A percentile compares a stretch with the other conserved stretches of the same genome.
These are phyloP conservation scores for Dunckerocampus dactyliophorus DNA, from an alignment of 2,113 vertebrate species.

Conservation along the genomic window DNA sequence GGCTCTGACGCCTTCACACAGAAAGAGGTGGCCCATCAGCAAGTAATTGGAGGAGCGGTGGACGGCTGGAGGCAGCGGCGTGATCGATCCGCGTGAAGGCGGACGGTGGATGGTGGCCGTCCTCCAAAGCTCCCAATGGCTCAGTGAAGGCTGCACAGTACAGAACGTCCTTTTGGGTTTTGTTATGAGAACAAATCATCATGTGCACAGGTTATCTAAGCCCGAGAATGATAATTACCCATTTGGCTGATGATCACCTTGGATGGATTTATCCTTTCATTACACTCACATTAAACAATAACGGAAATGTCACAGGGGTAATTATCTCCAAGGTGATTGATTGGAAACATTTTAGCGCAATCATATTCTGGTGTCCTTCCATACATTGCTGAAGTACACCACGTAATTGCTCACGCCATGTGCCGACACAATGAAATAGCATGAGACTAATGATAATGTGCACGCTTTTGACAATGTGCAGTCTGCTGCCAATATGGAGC, in stretches of 20 bases:
- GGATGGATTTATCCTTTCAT: constrained; percentile 49
- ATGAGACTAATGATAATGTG: constrained; percentile 44
- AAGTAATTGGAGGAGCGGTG: constrained; percentile 62
- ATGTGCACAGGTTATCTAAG: constrained; percentile 30
- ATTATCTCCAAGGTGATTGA: constrained; percentile 59
- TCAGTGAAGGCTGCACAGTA: constrained; percentile 43
- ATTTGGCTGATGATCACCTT: constrained; percentile 52
- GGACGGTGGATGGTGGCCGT: constrained; percentile 23
- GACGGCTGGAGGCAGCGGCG: constrained; percentile 19
- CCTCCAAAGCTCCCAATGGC: constrained; percentile 23
- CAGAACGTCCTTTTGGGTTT: constrained; percentile 33
- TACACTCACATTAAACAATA: constrained; percentile 51
- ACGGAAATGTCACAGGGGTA: constrained; percentile 58
- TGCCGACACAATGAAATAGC: constrained; percentile 22
- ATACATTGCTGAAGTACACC: constrained; percentile 33
- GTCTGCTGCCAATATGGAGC: constrained; percentile 19
- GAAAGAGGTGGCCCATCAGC: constrained; percentile 59
- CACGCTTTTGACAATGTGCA: constrained; percentile 26
- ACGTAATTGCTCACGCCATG: constrained; percentile 24
- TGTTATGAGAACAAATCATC: constrained; percentile 39
- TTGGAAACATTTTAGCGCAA: constrained; percentile 44
- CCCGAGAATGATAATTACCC: constrained; percentile 50
- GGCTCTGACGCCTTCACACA: constrained; percentile 39
- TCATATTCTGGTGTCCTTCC: constrained; percentile 40
- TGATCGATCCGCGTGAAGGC: constrained; percentile 50